These are phyloP conservation scores for Hippasteria phrygiana DNA, from an alignment of 53 echinoderm and acorn worm genomes.

Conservation along the genomic window DNA sequence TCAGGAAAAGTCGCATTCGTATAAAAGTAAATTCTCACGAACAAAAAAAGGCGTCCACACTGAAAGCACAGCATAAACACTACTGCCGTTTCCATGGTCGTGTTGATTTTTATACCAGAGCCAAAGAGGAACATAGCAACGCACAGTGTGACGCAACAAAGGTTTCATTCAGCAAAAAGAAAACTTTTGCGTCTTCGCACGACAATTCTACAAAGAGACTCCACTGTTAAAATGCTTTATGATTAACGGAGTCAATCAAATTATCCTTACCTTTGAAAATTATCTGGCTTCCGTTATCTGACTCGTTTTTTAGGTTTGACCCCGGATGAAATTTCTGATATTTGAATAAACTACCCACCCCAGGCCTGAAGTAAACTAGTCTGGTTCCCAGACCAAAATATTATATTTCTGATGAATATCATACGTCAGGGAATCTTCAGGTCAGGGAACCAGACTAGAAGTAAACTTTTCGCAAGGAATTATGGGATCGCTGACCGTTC, in stretches of 20 bases:
- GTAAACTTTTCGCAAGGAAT: conserved; percentile 40
- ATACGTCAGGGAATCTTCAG: no score
- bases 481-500: conserved; percentile 1
- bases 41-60: conserved; percentile 52
- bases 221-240: not conserved
- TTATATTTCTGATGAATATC: no score
- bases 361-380: no score
- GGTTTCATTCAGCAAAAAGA: not conserved
- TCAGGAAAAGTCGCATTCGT: conserved; percentile 40
- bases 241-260: no score
- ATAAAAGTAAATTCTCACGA: conserved; percentile 54
- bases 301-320: no score
- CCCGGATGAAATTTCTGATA: no score
- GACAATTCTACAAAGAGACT: not conserved
- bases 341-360: no score
- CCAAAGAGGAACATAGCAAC: conserved; percentile 27
- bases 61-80: conserved; percentile 46
- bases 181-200: not conserved
- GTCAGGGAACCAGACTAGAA: no score
- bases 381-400: no score
- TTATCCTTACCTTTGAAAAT: no score
- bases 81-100: conserved; percentile 46
- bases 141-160: conserved; percentile 31
- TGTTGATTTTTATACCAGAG: conserved; percentile 9
- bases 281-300: no score